Percentiles rank a stretch among this genome's conserved stretches.
Conservation (phyloP, 2,888 invertebrate genomes). For the Rhynchonema sp. region DNA sequence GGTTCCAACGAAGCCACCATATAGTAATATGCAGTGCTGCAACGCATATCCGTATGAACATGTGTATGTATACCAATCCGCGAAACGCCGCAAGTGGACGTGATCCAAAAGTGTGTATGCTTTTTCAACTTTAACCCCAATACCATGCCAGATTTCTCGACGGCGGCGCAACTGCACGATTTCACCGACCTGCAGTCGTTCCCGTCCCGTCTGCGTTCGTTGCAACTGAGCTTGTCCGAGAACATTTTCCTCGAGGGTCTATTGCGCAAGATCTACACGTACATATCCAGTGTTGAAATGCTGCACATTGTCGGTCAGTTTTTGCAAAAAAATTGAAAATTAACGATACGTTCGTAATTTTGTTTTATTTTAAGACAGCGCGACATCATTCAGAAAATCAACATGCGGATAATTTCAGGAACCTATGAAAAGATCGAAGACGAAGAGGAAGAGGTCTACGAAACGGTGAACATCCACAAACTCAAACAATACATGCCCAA, state of each 20-base stretch:
- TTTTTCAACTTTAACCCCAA: too few species aligned
- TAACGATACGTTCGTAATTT: too few species aligned
- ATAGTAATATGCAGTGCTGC: too few species aligned
- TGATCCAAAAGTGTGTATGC: too few species aligned
- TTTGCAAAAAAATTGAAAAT: too few species aligned
- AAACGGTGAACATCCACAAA: constrained; percentile 95
- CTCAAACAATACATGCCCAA: constrained; percentile 94
- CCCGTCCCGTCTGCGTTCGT: constrained; percentile 79
- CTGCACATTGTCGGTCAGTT: constrained; percentile 71
- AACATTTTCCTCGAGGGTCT: constrained; percentile 99
- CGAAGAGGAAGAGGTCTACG: constrained; percentile 97
- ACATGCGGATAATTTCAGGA: too few species aligned
- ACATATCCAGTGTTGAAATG: constrained; percentile 89
- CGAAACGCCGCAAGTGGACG: too few species aligned
- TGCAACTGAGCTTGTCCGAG: constrained; percentile 90
- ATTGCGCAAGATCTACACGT: constrained; percentile 97
- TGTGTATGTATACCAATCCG: too few species aligned
- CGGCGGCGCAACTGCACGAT: constrained; percentile 96
- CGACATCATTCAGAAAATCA: too few species aligned
- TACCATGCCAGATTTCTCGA: constrained; percentile 81
- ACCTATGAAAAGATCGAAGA: constrained; percentile 94
- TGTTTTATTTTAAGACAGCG: too few species aligned
- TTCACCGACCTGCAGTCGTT: constrained; percentile 98
- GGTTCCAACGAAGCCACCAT: too few species aligned
- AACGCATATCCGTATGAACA: too few species aligned